Evolutionary conservation across 1,140 invertebrate genomes (phyloP).

Genomic region (Meloidogyne hapla): DNA sequence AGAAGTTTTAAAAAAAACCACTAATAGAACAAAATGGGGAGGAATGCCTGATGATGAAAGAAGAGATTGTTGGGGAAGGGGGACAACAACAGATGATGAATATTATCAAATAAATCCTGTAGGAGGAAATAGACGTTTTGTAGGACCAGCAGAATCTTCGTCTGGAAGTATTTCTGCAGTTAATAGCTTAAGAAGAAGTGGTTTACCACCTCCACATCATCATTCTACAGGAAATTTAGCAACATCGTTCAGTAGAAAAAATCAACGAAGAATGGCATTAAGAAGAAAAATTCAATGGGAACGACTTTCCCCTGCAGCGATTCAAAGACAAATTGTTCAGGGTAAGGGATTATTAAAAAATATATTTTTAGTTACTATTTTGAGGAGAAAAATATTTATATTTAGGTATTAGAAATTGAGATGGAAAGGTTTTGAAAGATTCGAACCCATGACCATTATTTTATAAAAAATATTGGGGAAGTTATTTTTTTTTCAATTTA

Average conservation of each 20-base stretch:
- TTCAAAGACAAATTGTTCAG: slow-evolving; percentile 15
- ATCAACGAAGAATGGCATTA: slow-evolving; percentile 9
- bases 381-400: too few species aligned
- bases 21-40: not conserved
- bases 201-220: not conserved
- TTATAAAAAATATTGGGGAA: too few species aligned
- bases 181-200: not conserved
- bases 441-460: too few species aligned
- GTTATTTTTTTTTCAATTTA: not conserved
- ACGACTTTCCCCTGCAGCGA: slow-evolving; percentile 7
- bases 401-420: too few species aligned
- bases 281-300: slow-evolving; percentile 16
- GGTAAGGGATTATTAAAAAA: not conserved
- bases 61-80: not conserved
- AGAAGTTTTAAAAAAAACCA: slow-evolving; percentile 19
- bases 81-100: slow-evolving; percentile 11
- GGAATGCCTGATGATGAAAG: not conserved
- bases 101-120: not conserved
- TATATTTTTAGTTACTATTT: too few species aligned
- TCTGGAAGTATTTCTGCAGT: not conserved
- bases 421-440: too few species aligned
- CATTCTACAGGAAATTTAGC: not conserved
- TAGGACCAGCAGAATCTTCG: not conserved
- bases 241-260: not conserved
- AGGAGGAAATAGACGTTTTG: too few species aligned